phyloP scores from a whole-genome alignment of 2,797 vertebrate genomes.

The Loris lydekkerianus region DNA sequence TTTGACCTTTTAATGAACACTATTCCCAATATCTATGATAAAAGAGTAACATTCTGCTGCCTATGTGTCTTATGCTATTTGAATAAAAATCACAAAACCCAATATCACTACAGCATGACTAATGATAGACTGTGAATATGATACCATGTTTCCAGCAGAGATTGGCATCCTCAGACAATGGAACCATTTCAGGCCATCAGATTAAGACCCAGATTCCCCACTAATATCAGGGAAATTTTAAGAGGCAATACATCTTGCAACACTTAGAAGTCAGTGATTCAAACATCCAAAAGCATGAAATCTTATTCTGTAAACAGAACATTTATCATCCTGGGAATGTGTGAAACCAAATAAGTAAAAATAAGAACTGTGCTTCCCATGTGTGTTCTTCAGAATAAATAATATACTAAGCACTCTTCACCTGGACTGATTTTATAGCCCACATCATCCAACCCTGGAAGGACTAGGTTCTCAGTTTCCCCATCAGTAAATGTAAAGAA shows the following conservation, averaged over 20 bases:
- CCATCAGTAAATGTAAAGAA: background rate
- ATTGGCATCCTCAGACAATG: background rate
- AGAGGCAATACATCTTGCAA: slow-evolving; percentile 54
- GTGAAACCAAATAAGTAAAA: slow-evolving; percentile 31
- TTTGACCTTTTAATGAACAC: slow-evolving; percentile 39
- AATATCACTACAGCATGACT: background rate
- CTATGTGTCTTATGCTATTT: background rate
- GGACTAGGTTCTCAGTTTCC: background rate
- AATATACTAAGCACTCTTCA: background rate
- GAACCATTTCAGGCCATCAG: background rate
- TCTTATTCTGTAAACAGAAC: slow-evolving; percentile 42
- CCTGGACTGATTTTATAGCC: background rate
- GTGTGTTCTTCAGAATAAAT: slow-evolving; percentile 12
- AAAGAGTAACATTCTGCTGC: slow-evolving; percentile 23
- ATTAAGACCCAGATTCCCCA: background rate
- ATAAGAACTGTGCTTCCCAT: background rate
- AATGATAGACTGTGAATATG: background rate
- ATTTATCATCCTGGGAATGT: slow-evolving; percentile 56
- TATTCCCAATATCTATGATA: background rate
- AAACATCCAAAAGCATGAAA: slow-evolving; percentile 58
- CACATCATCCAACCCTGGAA: background rate
- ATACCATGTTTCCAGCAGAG: background rate
- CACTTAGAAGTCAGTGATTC: slow-evolving; percentile 10
- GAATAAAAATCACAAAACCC: slow-evolving; percentile 32
- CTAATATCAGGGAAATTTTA: background rate